These are phyloP conservation scores for Eubasilissa regina DNA, from an alignment of 1,140 invertebrate genomes.

Conservation along the genomic window DNA sequence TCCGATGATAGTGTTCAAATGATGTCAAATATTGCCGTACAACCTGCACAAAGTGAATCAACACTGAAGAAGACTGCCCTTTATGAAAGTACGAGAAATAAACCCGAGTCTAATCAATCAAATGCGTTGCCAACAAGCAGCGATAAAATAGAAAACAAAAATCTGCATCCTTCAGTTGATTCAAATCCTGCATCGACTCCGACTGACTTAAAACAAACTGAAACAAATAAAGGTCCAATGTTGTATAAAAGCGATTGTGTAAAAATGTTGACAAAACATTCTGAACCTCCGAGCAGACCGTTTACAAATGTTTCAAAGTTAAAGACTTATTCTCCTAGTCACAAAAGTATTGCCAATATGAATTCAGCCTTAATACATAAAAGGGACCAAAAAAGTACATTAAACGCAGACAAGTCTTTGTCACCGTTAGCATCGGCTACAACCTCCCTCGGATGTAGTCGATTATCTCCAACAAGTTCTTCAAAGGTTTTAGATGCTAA, in stretches of 20 bases:
- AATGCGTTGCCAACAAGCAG: background rate
- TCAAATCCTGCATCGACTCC: no score
- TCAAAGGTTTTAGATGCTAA: no score
- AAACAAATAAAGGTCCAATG: conserved; percentile 4
- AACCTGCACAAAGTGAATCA: background rate
- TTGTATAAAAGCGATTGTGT: conserved; percentile 7
- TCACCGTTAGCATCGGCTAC: background rate
- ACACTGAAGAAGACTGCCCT: background rate
- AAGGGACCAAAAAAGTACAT: background rate
- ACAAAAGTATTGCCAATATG: conserved; percentile 10
- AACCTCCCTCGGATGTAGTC: background rate
- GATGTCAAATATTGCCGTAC: background rate
- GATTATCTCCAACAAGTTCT: no score
- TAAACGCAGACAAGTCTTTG: background rate
- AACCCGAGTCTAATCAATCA: background rate
- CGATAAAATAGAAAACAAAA: background rate
- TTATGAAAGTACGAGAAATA: background rate
- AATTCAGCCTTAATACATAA: background rate
- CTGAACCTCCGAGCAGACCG: conserved; percentile 10
- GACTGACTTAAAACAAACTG: background rate
- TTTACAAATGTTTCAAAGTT: conserved; percentile 36
- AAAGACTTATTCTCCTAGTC: conserved; percentile 20
- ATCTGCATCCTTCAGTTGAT: background rate
- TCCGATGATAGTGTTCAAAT: conserved; percentile 1
- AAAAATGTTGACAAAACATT: conserved; percentile 8